Conservation (phyloP, 1,140 invertebrate species). For the Penaeus chinensis region DNA sequence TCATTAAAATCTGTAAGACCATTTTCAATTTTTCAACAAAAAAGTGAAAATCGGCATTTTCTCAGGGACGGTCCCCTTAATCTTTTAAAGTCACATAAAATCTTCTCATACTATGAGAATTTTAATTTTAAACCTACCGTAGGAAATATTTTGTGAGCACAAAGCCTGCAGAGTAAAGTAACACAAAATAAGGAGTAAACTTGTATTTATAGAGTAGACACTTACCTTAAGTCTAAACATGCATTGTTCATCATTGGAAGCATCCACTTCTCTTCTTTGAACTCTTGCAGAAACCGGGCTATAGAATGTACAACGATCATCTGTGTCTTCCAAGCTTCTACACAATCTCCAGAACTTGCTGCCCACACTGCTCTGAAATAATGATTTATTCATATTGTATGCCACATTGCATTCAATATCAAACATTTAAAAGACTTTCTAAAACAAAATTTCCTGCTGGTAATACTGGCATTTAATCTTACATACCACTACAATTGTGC, state of each 20-base stretch:
- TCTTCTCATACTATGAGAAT: not conserved
- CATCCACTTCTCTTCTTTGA: conserved; percentile 97
- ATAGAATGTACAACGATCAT: conserved; percentile 81
- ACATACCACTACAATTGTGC: no score
- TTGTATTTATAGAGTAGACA: conserved; percentile 74
- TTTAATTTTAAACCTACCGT: not conserved
- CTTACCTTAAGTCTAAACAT: conserved; percentile 86
- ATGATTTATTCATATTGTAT: conserved; percentile 10
- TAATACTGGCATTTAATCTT: no score
- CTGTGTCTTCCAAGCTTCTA: conserved; percentile 84
- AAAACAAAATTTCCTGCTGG: no score
- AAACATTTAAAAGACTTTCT: not conserved
- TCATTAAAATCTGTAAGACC: no score
- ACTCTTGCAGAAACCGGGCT: conserved; percentile 84
- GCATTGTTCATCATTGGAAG: conserved; percentile 89
- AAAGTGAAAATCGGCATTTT: no score
- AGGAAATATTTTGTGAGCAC: not conserved
- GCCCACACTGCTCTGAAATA: conserved; percentile 60
- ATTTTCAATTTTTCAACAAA: no score
- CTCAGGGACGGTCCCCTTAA: no score
- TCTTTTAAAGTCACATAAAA: not conserved
- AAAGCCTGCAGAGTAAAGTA: not conserved
- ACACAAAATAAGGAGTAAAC: conserved; percentile 66
- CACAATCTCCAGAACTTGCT: conserved; percentile 71
- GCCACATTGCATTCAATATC: conserved; percentile 38